phyloP scores from a whole-genome alignment of 1,140 invertebrate species.

The Periplaneta americana region DNA sequence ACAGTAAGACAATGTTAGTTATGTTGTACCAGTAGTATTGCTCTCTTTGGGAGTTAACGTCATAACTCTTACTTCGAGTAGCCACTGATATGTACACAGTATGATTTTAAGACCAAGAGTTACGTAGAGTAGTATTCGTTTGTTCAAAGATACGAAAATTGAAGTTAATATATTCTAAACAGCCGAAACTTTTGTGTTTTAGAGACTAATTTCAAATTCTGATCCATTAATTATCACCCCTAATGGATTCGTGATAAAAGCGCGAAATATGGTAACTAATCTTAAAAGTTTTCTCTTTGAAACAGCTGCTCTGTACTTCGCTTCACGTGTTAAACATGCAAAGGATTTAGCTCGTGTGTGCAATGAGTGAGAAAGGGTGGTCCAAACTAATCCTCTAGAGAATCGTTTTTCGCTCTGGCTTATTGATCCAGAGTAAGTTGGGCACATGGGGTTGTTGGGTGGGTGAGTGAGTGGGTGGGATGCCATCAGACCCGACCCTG shows the following conservation, averaged over 20 bases:
- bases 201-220: neutral
- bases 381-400: constrained; percentile 12
- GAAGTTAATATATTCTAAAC: too few species aligned
- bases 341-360: neutral
- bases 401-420: constrained; percentile 20
- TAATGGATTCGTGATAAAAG: neutral
- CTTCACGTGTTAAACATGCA: neutral
- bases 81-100: too few species aligned
- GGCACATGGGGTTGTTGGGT: constrained; percentile 8
- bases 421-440: constrained; percentile 20
- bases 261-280: neutral
- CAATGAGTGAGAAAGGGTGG: constrained; percentile 3
- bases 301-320: neutral
- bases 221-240: neutral
- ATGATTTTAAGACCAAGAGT: too few species aligned
- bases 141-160: too few species aligned
- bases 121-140: too few species aligned
- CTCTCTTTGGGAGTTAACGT: too few species aligned
- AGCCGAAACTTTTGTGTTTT: too few species aligned
- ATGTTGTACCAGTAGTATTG: too few species aligned
- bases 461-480: neutral
- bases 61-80: too few species aligned
- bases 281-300: neutral
- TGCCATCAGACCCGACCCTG: neutral
- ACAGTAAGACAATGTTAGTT: too few species aligned